Evolutionary conservation across 2,113 vertebrate genomes (phyloP).

Genomic region (Ptilorrhoa leucosticta): DNA sequence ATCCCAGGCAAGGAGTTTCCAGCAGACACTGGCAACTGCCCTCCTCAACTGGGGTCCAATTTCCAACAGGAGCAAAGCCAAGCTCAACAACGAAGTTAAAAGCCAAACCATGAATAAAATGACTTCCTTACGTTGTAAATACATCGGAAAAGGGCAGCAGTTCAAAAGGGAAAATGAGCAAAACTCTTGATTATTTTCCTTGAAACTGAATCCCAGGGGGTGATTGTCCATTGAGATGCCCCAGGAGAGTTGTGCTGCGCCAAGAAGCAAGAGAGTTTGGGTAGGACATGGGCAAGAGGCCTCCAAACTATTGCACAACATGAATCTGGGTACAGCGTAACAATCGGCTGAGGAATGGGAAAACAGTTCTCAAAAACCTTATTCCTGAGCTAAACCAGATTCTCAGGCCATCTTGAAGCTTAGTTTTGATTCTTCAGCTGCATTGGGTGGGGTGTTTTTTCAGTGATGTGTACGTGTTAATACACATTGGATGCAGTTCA

Average conservation of each 20-base stretch:
- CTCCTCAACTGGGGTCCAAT: neutral
- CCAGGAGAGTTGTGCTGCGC: neutral
- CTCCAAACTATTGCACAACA: neutral
- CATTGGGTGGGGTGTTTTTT: neutral
- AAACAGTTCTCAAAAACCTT: neutral
- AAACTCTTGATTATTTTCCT: neutral
- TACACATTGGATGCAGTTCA: neutral
- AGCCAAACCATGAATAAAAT: slow-evolving; percentile 16
- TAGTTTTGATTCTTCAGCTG: neutral
- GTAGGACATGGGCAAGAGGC: neutral
- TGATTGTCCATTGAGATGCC: neutral
- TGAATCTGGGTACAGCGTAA: neutral
- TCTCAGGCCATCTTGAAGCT: neutral
- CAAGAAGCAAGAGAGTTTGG: neutral
- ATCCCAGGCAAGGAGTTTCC: neutral
- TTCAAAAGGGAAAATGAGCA: neutral
- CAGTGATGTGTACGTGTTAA: neutral
- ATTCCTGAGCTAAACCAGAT: neutral
- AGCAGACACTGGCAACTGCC: slow-evolving; percentile 27
- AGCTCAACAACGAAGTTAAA: neutral
- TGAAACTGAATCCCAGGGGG: neutral
- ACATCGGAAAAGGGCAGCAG: neutral
- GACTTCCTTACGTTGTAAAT: slow-evolving; percentile 50
- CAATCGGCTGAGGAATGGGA: neutral
- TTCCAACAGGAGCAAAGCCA: slow-evolving; percentile 30